Evolutionary conservation across 2,797 vertebrate genomes (phyloP).

Genomic region (Pipistrellus pipistrellus): DNA sequence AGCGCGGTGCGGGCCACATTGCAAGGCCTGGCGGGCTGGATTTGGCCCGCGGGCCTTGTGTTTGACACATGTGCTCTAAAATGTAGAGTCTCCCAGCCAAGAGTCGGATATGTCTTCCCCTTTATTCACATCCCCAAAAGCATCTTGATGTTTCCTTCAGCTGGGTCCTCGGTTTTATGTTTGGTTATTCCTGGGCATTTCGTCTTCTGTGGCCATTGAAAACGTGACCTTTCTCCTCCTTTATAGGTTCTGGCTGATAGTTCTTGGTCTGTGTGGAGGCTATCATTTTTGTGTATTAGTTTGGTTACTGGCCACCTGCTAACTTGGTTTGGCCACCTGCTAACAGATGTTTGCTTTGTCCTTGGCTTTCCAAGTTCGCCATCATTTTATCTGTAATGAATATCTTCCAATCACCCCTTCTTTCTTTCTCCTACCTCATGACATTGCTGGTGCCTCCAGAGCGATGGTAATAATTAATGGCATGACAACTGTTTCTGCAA

Average conservation of each 20-base stretch:
- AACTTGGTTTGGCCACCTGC: too few relatives aligned
- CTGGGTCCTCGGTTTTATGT: neutral
- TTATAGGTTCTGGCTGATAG: neutral
- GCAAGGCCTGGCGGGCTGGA: too few relatives aligned
- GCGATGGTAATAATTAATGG: neutral
- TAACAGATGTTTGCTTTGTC: neutral
- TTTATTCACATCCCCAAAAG: neutral
- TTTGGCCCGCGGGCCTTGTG: too few relatives aligned
- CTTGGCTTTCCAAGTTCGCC: neutral
- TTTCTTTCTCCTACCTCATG: neutral
- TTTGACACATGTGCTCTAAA: too few relatives aligned
- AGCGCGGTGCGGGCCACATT: too few relatives aligned
- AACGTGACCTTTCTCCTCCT: neutral
- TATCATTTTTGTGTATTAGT: neutral
- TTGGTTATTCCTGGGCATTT: neutral
- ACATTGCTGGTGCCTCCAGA: neutral
- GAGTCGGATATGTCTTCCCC: neutral
- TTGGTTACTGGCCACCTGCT: neutral
- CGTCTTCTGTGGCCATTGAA: neutral
- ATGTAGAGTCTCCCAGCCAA: neutral
- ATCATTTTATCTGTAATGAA: neutral
- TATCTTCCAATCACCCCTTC: neutral
- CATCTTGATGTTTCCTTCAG: neutral
- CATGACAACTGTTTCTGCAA: neutral
- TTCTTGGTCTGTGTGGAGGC: neutral